These are phyloP conservation scores for Cremastinae sp. DNA, from an alignment of 2,888 invertebrate genomes.

Conservation along the genomic window DNA sequence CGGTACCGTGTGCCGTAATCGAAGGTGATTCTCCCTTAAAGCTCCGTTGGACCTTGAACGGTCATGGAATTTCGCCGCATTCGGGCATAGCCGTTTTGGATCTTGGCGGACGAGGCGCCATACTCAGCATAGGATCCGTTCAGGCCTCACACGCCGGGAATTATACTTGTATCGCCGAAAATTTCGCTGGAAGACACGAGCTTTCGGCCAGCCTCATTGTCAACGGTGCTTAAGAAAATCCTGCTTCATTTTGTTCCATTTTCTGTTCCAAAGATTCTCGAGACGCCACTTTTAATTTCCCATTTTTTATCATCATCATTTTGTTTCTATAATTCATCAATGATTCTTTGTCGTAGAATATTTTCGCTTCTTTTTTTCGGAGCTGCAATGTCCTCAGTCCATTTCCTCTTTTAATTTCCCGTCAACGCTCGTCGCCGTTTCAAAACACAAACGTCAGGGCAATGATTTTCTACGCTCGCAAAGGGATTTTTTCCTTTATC, in stretches of 20 bases:
- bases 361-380: too few relatives aligned
- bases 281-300: slow-evolving; percentile 5
- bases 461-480: slow-evolving; percentile 3
- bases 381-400: background rate
- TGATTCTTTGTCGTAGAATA: background rate
- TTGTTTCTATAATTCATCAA: too few relatives aligned
- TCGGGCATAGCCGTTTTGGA: slow-evolving; percentile 82
- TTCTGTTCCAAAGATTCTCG: slow-evolving; percentile 26
- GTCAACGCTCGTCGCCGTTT: too few relatives aligned
- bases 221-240: slow-evolving; percentile 76
- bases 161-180: slow-evolving; percentile 84
- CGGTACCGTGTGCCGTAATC: slow-evolving; percentile 83
- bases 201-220: slow-evolving; percentile 82
- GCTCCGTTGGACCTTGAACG: slow-evolving; percentile 83
- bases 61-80: slow-evolving; percentile 78
- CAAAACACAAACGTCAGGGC: background rate
- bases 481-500: too few relatives aligned
- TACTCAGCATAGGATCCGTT: slow-evolving; percentile 82
- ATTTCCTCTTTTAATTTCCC: too few relatives aligned
- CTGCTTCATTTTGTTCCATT: background rate
- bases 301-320: too few relatives aligned
- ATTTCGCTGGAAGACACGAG: slow-evolving; percentile 82
- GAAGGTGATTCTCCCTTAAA: slow-evolving; percentile 86
- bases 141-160: slow-evolving; percentile 83
- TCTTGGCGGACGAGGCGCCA: slow-evolving; percentile 85